Evolutionary conservation across 2,888 invertebrate genomes (phyloP).

Genomic region (Oligia fasciuncula): DNA sequence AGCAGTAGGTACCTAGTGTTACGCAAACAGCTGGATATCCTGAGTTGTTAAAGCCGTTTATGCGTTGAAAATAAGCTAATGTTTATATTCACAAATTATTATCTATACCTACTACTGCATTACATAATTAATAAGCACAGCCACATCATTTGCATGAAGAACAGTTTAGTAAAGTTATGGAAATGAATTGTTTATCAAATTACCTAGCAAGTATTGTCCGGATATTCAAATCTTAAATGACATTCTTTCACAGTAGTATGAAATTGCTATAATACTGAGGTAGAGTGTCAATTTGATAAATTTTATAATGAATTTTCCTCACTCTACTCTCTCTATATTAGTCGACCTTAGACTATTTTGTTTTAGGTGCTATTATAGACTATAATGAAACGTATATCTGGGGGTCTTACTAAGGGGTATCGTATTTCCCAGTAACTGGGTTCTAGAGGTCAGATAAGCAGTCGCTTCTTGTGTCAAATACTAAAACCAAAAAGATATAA

Average conservation of each 20-base stretch:
- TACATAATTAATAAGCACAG: not conserved
- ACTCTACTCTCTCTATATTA: too few species aligned
- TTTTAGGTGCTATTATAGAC: not conserved
- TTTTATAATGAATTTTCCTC: not conserved
- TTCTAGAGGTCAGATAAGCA: not conserved
- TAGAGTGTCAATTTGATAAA: not conserved
- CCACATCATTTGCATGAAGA: not conserved
- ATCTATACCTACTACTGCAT: not conserved
- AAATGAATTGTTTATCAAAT: too few species aligned
- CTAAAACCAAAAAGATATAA: too few species aligned
- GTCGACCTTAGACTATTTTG: not conserved
- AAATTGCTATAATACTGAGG: not conserved
- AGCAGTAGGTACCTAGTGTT: slow-evolving; percentile 6
- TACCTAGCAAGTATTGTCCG: not conserved
- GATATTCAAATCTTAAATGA: not conserved
- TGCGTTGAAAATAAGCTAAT: not conserved
- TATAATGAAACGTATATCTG: not conserved
- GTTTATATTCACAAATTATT: slow-evolving; percentile 1
- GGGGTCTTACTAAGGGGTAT: not conserved
- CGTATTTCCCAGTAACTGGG: not conserved
- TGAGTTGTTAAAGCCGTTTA: slow-evolving; percentile 1
- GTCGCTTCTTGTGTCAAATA: not conserved
- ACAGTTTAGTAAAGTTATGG: not conserved
- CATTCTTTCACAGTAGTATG: not conserved
- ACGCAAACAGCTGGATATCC: slow-evolving; percentile 42